These are phyloP conservation scores for Myripristis jacobus DNA, from an alignment of 2,797 vertebrate species.

Conservation along the genomic window DNA sequence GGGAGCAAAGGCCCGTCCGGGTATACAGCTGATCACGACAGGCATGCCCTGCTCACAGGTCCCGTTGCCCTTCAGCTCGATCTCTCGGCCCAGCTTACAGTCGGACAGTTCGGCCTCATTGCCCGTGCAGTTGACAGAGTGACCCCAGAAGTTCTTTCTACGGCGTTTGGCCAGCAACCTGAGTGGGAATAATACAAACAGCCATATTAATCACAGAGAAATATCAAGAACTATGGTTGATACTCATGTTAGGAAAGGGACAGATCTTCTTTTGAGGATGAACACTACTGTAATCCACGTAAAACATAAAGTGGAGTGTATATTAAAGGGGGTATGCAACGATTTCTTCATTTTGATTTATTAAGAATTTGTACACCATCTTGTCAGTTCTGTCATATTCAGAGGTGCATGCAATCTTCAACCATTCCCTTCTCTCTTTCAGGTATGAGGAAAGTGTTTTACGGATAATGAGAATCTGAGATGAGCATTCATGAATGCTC, in stretches of 20 bases:
- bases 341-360: not conserved
- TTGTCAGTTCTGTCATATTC: not conserved
- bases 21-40: conserved; percentile 91
- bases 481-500: conserved; percentile 11
- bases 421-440: conserved; percentile 23
- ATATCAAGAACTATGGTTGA: not conserved
- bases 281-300: no score
- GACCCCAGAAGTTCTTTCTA: conserved; percentile 92
- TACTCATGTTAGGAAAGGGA: no score
- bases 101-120: conserved; percentile 89
- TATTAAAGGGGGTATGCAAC: no score
- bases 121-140: conserved; percentile 91
- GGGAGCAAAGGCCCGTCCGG: conserved; percentile 90
- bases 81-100: conserved; percentile 85
- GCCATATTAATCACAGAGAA: no score
- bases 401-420: conserved; percentile 8
- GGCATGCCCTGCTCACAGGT: conserved; percentile 89
- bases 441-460: conserved; percentile 25
- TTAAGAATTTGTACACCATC: not conserved
- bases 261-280: no score
- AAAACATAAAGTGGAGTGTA: no score
- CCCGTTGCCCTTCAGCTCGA: conserved; percentile 75
- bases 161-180: conserved; percentile 88
- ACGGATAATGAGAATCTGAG: not conserved
- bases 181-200: not conserved